Evolutionary conservation across 2,113 vertebrate species (phyloP).

Genomic region (Ovis canadensis): DNA sequence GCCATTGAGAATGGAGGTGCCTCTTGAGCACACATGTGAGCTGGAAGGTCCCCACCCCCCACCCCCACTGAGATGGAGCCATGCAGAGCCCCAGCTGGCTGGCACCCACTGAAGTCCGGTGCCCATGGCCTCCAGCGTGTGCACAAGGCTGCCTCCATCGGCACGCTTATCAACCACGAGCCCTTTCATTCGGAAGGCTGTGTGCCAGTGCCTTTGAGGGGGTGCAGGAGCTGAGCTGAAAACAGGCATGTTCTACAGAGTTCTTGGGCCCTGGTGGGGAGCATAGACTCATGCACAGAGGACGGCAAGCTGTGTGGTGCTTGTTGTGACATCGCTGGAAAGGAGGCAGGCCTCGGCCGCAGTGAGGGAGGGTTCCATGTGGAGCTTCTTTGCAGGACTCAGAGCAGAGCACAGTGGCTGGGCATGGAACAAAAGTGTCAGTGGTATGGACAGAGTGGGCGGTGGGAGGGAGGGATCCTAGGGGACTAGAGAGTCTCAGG

Average conservation of each 20-base stretch:
- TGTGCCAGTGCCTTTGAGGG: neutral
- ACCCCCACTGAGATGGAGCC: neutral
- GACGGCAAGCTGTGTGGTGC: neutral
- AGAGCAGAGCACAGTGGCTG: neutral
- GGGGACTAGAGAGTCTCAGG: neutral
- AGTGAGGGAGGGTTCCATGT: neutral
- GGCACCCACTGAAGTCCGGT: too few relatives aligned
- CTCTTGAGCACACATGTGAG: neutral
- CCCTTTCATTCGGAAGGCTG: neutral
- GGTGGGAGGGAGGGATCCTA: neutral
- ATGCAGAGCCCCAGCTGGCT: neutral
- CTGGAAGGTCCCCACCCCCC: neutral
- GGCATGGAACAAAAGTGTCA: neutral
- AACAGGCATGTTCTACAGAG: neutral
- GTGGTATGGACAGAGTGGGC: too few relatives aligned
- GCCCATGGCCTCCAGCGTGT: neutral
- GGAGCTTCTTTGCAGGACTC: neutral
- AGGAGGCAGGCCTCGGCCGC: neutral
- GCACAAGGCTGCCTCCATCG: too few relatives aligned
- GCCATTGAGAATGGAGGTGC: neutral
- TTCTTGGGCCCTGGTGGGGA: neutral
- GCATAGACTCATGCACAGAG: neutral
- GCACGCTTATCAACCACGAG: fast-evolving
- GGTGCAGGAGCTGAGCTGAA: neutral
- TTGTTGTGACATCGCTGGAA: neutral